A percentile compares a stretch with the other conserved stretches of the same genome.
Conservation (phyloP, 2,888 invertebrate genomes). For the Macroteleia sp. region DNA sequence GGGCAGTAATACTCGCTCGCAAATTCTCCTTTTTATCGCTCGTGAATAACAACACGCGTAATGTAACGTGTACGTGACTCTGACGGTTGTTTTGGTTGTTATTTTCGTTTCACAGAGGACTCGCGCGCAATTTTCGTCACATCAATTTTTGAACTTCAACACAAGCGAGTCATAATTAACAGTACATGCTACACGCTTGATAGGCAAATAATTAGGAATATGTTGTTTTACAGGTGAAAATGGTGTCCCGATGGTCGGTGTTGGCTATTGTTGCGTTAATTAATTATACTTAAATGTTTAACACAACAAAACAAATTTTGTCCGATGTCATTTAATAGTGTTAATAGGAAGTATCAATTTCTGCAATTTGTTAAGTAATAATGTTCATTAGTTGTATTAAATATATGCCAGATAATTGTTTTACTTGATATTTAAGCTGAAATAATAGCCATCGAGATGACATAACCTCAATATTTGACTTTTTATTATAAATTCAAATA, state of each 20-base stretch:
- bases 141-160: slow-evolving; percentile 40
- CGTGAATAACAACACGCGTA: slow-evolving; percentile 44
- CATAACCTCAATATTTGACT: too few species aligned
- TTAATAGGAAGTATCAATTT: slow-evolving; percentile 29
- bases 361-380: background rate
- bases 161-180: slow-evolving; percentile 37
- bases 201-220: slow-evolving; percentile 46
- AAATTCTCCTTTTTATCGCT: slow-evolving; percentile 50
- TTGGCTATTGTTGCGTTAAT: slow-evolving; percentile 20
- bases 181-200: slow-evolving; percentile 16
- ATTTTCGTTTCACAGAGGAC: slow-evolving; percentile 20
- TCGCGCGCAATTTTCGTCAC: slow-evolving; percentile 32
- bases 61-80: slow-evolving; percentile 40
- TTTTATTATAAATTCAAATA: too few species aligned
- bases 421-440: too few species aligned
- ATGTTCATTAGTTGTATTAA: too few species aligned
- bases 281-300: slow-evolving; percentile 42
- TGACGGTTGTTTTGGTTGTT: slow-evolving; percentile 27
- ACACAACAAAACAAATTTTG: slow-evolving; percentile 13
- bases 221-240: slow-evolving; percentile 39
- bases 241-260: slow-evolving; percentile 21
- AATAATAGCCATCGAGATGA: too few species aligned
- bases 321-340: background rate
- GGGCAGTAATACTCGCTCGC: slow-evolving; percentile 31
- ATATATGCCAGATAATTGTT: too few species aligned